Base-by-base conservation (phyloP, 2,888 invertebrate genomes). In the Lasius platythorax region DNA sequence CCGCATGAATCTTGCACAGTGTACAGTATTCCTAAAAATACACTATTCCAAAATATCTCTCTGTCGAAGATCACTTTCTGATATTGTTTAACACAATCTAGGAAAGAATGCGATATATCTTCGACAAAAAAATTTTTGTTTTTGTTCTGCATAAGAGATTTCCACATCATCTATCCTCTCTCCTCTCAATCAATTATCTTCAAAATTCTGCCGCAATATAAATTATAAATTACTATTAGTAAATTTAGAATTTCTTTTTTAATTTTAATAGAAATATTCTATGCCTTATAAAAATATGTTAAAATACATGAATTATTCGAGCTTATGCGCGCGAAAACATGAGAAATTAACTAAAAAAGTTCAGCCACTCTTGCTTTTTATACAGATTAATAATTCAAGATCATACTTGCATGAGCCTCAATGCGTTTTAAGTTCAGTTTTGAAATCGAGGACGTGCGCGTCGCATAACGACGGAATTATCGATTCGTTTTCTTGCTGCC, bases 401-500 rank as follows among this genome's bases (percentile, higher is more conserved):
- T 43, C 18, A 56, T 40, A 46, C 3, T 58, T 23, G 23, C 43
- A 43, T 5, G 4, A 78, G 30, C 15, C 15, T 56, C 53, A 70
- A 56, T 79, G 43, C 43, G 23, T 79, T 79, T 72, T 30, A 73
- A 72, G 33, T 56, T 58, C 58, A 56, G 30, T 58, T 82, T 67
- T 63, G 67, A 83, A 76, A 83, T 76, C 50, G 78, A 68, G 82
- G 67, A 78, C 76, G 8, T 46, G 46, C 18, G 15, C 50, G 50
- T 75, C 40, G 68, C 58, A 76, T 68, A 37, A 61, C 82, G 82
- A 58, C n/a, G 58, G 50, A 68, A 50, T 76, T 82, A 82, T 83
- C 50, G 78, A 83, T 83, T 83, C 61, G 61, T 78, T 78, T 74
- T 67, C 78, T 61, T 68, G 66, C 66, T 58, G 66, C 23, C 76